Conservation (phyloP, 2,113 vertebrate genomes). For the Strix aluco region DNA sequence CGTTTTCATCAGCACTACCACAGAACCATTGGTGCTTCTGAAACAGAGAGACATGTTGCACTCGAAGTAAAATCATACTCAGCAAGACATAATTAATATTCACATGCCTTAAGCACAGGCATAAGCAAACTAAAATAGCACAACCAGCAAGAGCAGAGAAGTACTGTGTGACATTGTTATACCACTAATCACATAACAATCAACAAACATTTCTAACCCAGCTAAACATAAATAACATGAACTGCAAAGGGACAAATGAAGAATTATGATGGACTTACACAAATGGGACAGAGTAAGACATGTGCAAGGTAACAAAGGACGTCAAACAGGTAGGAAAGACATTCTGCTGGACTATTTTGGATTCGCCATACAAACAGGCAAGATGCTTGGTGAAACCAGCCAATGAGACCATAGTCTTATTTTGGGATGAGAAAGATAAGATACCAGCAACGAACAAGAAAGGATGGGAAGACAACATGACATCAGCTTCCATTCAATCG, state of each 20-base stretch:
- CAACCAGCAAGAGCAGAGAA: neutral
- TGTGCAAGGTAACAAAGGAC: neutral
- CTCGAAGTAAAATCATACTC: neutral
- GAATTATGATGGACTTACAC: neutral
- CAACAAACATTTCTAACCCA: neutral
- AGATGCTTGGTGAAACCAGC: neutral
- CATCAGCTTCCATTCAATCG: neutral
- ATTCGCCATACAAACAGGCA: neutral
- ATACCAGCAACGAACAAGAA: neutral
- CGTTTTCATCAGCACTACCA: neutral
- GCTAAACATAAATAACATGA: neutral
- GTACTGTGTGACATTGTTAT: neutral
- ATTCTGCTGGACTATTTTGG: neutral
- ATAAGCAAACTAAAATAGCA: neutral
- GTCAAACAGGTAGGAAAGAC: neutral
- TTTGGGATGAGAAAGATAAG: neutral
- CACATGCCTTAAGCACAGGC: neutral
- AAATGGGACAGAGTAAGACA: neutral
- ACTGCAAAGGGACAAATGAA: neutral
- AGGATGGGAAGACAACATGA: neutral
- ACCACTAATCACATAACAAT: neutral
- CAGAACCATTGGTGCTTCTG: neutral
- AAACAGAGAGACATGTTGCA: neutral
- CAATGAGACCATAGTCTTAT: neutral
- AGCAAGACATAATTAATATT: neutral